Percentiles rank a stretch among this genome's conserved stretches.
phyloP scores from a whole-genome alignment of 2,888 invertebrate species.

The Lepidocyrtoides sp. region DNA sequence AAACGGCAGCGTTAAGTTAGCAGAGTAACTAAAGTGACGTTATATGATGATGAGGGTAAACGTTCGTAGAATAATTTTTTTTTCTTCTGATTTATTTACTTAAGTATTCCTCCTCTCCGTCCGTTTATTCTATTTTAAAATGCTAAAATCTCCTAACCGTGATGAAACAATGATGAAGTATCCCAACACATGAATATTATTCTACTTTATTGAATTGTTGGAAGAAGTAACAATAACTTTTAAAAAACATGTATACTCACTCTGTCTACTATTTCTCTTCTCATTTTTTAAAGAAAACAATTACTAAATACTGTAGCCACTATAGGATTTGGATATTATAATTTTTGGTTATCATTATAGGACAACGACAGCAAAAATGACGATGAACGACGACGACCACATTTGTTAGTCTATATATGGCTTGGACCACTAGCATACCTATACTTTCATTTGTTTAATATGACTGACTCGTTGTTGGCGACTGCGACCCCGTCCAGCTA shows the following conservation, averaged over 20 bases:
- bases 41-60: conserved; percentile 3
- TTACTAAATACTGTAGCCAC: background rate
- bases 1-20: background rate
- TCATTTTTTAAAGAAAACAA: conserved; percentile 14
- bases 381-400: conserved; percentile 68
- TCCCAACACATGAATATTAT: background rate
- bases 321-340: background rate
- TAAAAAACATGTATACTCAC: background rate
- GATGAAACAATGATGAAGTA: conserved; percentile 2
- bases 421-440: conserved; percentile 25
- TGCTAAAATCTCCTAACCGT: background rate
- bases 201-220: background rate
- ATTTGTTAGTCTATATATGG: conserved; percentile 69
- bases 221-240: background rate
- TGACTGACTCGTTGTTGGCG: conserved; percentile 11
- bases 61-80: conserved; percentile 37
- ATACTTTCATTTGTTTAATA: background rate
- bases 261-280: background rate
- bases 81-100: background rate
- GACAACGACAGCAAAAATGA: conserved; percentile 52
- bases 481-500: background rate
- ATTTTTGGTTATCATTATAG: conserved; percentile 68
- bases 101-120: conserved; percentile 23
- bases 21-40: background rate
- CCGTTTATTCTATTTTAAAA: background rate